Conservation (phyloP, 1,140 invertebrate genomes). For the Heterodera schachtii region DNA sequence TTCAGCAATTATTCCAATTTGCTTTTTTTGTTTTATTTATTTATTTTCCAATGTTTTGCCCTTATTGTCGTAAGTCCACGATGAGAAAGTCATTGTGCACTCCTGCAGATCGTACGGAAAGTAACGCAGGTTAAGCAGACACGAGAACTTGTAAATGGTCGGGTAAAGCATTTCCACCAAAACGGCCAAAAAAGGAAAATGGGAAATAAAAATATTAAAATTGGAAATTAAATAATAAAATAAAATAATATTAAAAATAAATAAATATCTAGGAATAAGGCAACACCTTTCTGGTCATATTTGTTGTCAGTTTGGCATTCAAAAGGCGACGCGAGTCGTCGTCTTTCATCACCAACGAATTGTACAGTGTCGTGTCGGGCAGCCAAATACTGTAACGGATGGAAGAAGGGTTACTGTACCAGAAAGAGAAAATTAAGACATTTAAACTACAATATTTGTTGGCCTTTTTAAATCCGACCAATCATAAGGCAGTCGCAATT, state of each 20-base stretch:
- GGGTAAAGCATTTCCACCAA: constrained; percentile 62
- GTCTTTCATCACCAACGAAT: constrained; percentile 62
- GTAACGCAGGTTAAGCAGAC: constrained; percentile 58
- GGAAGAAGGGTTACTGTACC: neutral
- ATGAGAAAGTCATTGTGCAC: constrained; percentile 56
- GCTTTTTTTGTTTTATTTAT: neutral
- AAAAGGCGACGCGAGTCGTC: constrained; percentile 63
- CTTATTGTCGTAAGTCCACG: constrained; percentile 68
- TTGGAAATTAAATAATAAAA: neutral
- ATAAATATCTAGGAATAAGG: too few relatives aligned
- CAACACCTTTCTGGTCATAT: constrained; percentile 33
- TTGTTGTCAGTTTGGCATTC: constrained; percentile 63
- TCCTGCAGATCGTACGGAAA: constrained; percentile 64
- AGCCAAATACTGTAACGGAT: constrained; percentile 42
- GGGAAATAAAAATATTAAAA: constrained; percentile 30
- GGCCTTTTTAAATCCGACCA: constrained; percentile 12
- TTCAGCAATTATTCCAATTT: neutral
- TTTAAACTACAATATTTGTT: neutral
- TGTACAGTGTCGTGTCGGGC: constrained; percentile 45
- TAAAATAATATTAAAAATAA: too few relatives aligned
- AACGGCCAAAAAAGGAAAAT: constrained; percentile 34
- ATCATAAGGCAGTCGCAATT: constrained; percentile 57
- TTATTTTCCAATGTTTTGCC: neutral
- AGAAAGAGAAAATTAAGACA: too few relatives aligned
- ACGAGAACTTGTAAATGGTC: constrained; percentile 64